These are phyloP conservation scores for Rhinogobius similis DNA, from an alignment of 2,113 vertebrate genomes.

Conservation along the genomic window DNA sequence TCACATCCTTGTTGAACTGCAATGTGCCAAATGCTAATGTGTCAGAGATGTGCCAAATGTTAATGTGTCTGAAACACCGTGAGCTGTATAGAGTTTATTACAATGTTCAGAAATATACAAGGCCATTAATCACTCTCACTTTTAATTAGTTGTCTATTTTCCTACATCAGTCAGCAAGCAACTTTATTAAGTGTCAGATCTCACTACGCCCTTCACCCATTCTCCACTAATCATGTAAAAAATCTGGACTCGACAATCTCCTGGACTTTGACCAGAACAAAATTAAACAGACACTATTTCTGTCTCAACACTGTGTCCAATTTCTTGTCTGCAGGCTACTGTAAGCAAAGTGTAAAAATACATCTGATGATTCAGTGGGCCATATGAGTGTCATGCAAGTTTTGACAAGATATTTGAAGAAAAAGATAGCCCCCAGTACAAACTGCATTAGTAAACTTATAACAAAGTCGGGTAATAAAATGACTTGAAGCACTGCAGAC, in stretches of 20 bases:
- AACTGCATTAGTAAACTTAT: not conserved
- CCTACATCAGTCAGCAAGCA: not conserved
- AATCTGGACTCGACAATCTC: not conserved
- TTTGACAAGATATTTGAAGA: not conserved
- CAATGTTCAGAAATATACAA: not conserved
- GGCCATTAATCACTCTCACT: not conserved
- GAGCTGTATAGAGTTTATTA: not conserved
- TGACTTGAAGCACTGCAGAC: not conserved
- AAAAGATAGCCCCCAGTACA: not conserved
- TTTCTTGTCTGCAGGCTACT: not conserved
- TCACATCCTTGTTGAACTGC: too few relatives aligned
- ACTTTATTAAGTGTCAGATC: not conserved
- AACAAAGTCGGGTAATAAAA: not conserved
- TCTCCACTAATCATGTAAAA: not conserved
- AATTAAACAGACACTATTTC: not conserved
- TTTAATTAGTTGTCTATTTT: not conserved
- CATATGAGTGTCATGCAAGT: not conserved
- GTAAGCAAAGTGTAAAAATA: not conserved
- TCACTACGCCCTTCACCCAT: not conserved
- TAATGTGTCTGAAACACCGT: not conserved
- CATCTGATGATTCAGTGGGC: not conserved
- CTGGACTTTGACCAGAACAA: not conserved
- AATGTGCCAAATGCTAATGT: too few relatives aligned
- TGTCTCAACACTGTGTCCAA: not conserved
- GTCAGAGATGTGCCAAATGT: not conserved